A percentile compares a stretch with the other conserved stretches of the same genome.
phyloP scores from a whole-genome alignment of 2,888 invertebrate species.

The Aphidoletes aphidimyza region DNA sequence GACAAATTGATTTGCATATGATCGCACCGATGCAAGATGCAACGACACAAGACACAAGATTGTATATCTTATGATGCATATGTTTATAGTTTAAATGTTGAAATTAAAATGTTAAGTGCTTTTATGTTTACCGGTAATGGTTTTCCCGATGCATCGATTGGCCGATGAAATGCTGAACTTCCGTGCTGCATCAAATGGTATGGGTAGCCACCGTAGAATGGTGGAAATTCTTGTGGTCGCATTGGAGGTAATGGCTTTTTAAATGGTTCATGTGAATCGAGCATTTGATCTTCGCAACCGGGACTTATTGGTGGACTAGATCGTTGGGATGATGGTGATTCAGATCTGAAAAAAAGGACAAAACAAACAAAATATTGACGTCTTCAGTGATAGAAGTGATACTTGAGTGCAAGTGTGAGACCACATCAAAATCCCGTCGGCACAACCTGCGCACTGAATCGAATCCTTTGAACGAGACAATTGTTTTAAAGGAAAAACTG shows the following conservation, averaged over 20 bases:
- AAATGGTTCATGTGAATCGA: constrained; percentile 66
- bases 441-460: too few relatives aligned
- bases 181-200: constrained; percentile 68
- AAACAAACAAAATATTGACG: too few relatives aligned
- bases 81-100: too few relatives aligned
- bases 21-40: not conserved
- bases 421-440: not conserved
- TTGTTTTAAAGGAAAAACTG: too few relatives aligned
- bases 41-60: not conserved
- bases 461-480: too few relatives aligned
- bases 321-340: constrained; percentile 72
- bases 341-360: constrained; percentile 63
- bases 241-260: constrained; percentile 66
- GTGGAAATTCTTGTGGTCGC: constrained; percentile 64
- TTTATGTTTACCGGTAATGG: constrained; percentile 64
- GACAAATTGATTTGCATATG: constrained; percentile 15
- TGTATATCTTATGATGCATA: too few relatives aligned
- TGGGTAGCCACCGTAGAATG: constrained; percentile 67
- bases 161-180: constrained; percentile 70
- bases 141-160: constrained; percentile 67
- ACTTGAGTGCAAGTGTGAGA: not conserved
- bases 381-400: too few relatives aligned
- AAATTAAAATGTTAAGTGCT: not conserved
- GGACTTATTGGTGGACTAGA: constrained; percentile 88
- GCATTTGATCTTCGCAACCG: constrained; percentile 78